phyloP scores from a whole-genome alignment of 2,888 invertebrate genomes.

The Drosophila neonasuta region DNA sequence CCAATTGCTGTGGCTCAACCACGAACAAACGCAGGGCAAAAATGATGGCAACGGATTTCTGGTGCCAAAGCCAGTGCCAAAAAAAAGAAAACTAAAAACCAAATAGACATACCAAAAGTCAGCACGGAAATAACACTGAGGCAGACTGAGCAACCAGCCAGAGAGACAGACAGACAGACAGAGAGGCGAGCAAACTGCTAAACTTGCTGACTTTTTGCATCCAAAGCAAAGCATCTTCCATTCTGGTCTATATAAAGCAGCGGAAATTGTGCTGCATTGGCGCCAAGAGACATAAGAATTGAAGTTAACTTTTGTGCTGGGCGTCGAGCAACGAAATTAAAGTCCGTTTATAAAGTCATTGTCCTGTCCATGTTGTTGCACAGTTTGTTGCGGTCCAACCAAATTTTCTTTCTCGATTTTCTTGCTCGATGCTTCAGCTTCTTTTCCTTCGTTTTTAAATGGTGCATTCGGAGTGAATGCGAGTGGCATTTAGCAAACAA shows the following conservation, averaged over 20 bases:
- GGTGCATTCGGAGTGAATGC: slow-evolving; percentile 57
- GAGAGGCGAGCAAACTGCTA: slow-evolving; percentile 2
- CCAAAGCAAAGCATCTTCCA: slow-evolving; percentile 17
- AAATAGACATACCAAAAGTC: slow-evolving; percentile 22
- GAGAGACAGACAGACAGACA: neutral
- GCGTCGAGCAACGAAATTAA: slow-evolving; percentile 58
- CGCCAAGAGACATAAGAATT: slow-evolving; percentile 32
- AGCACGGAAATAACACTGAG: slow-evolving; percentile 31
- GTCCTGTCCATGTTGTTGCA: slow-evolving; percentile 56
- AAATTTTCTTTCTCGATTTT: slow-evolving; percentile 25
- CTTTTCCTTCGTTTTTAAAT: slow-evolving; percentile 66
- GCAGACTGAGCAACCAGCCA: slow-evolving; percentile 1
- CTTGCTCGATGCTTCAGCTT: slow-evolving; percentile 24
- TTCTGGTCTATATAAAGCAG: slow-evolving; percentile 44
- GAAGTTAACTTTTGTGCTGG: slow-evolving; percentile 22
- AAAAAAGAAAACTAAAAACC: neutral
- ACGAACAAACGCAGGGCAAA: slow-evolving; percentile 10
- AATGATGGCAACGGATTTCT: slow-evolving; percentile 2
- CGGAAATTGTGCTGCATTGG: slow-evolving; percentile 68
- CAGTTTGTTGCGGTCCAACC: slow-evolving; percentile 25
- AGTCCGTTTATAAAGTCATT: slow-evolving; percentile 77
- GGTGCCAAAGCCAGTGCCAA: slow-evolving; percentile 15
- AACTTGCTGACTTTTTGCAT: slow-evolving; percentile 3
- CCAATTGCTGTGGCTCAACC: slow-evolving; percentile 37
- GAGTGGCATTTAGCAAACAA: slow-evolving; percentile 70